phyloP scores from a whole-genome alignment of 2,797 vertebrate genomes.

The Melopsittacus undulatus region DNA sequence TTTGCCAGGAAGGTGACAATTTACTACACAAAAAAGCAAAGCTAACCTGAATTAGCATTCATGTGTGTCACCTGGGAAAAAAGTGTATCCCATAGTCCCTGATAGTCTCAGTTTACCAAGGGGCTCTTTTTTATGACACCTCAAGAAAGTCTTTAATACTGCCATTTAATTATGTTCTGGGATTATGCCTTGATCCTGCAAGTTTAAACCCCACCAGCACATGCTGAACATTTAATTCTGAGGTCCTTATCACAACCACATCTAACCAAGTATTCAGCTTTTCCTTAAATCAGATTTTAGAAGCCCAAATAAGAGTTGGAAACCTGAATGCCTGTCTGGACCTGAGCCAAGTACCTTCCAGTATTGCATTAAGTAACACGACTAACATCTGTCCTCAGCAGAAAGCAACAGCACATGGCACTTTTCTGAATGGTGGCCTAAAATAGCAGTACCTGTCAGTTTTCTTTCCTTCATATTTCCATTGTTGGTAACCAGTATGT shows the following conservation, averaged over 20 bases:
- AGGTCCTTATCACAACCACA: not conserved
- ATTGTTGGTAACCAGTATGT: not conserved
- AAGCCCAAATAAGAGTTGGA: not conserved
- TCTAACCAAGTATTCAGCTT: not conserved
- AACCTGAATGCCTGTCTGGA: not conserved
- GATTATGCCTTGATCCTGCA: not conserved
- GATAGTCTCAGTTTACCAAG: not conserved
- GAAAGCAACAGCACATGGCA: not conserved
- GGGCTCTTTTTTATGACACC: not conserved
- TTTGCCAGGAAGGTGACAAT: not conserved
- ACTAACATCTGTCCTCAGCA: not conserved
- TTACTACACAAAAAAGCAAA: not conserved
- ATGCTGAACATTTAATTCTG: not conserved
- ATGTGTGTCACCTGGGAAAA: not conserved
- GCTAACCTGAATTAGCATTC: not conserved
- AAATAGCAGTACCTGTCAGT: not conserved
- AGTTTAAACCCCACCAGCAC: not conserved
- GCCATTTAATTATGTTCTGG: not conserved
- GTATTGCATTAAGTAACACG: not conserved
- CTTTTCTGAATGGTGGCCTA: not conserved
- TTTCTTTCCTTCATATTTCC: not conserved
- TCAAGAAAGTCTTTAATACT: not conserved
- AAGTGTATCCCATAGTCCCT: not conserved
- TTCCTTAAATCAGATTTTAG: constrained; percentile 1
- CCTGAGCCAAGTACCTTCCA: not conserved